Evolutionary conservation across 2,113 vertebrate species (phyloP), one percentile per base, ranked within the genome.

Genomic region (Cricetomys ansorgei): DNA sequence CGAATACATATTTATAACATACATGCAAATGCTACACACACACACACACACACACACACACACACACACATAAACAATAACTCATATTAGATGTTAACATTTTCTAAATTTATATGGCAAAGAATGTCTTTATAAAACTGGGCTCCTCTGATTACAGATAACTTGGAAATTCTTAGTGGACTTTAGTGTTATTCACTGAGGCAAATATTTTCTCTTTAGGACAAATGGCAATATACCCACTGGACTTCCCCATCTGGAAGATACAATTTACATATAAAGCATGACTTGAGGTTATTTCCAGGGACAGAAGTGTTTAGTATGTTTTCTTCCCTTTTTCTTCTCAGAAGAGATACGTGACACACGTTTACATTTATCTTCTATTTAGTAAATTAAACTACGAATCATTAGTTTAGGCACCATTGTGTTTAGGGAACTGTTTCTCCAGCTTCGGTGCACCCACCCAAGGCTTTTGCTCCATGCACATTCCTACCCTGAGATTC

Each of bases 331-430:
- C 93, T 79, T 76, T 94, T 79, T 76, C 50, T 84, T 75, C n/a
- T 83, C 55, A 37, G 57, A 87, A 57, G 43, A 59, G n/a, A 85
- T 65, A 65, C 31, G 37, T 43, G 70, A 88, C 7, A 45, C 76
- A 31, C 2, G 29, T 11, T 80, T 67, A 55, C 2, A 65, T 65
- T 77, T 84, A 34, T 88, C 95, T 94, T 81, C 37, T 11, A 76
- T 69, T 92, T 76, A 88, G 31, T 85, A 81, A 50, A n/a, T 62
- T 55, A 92, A 91, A 94, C 84, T 53, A 25, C 34, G 55, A 92
- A 48, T 50, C 15, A 62, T 62, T 75, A 64, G 95, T 19, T n/a
- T 40, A 83, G 59, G 40, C 7, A 45, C 31, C 29, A 48, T 45
- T 83, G 10, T 90, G n/a, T 94, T 48, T 59, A 48, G 40, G 55